phyloP scores from a whole-genome alignment of 2,113 vertebrate species.

The Platycercus adscitus region DNA sequence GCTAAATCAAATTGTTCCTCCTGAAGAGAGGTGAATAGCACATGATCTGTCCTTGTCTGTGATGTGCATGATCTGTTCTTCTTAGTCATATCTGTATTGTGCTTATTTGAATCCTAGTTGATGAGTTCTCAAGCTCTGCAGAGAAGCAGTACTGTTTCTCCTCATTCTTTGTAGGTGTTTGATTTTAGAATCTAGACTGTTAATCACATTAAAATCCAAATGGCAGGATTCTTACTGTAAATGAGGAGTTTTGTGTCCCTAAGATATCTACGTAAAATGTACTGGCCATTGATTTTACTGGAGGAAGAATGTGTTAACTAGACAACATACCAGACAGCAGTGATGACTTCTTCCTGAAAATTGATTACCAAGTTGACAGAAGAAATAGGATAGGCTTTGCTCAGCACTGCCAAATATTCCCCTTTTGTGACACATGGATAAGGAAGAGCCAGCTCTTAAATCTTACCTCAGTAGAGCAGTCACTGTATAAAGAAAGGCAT shows the following conservation, averaged over 20 bases:
- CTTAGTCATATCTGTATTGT: not conserved
- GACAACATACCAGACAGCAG: not conserved
- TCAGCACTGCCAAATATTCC: not conserved
- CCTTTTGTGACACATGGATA: not conserved
- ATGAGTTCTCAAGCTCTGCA: not conserved
- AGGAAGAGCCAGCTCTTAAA: not conserved
- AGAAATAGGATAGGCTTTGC: not conserved
- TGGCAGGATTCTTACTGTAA: not conserved
- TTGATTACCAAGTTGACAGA: not conserved
- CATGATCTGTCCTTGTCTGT: not conserved
- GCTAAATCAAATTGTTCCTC: conserved; percentile 4
- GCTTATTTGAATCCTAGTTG: not conserved
- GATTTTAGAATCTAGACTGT: not conserved
- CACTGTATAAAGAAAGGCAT: not conserved
- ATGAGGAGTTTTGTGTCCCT: not conserved
- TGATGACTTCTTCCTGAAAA: not conserved
- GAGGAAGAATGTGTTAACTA: not conserved
- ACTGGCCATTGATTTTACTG: not conserved
- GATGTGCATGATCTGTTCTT: not conserved
- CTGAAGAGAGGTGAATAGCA: not conserved
- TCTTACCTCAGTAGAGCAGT: not conserved
- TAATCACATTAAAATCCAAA: not conserved
- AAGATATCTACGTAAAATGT: not conserved
- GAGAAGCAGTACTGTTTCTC: not conserved
- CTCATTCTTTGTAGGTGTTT: not conserved